A percentile compares a stretch with the other conserved stretches of the same genome.
Conservation (phyloP, 2,113 vertebrate genomes). For the Lycaon pictus region DNA sequence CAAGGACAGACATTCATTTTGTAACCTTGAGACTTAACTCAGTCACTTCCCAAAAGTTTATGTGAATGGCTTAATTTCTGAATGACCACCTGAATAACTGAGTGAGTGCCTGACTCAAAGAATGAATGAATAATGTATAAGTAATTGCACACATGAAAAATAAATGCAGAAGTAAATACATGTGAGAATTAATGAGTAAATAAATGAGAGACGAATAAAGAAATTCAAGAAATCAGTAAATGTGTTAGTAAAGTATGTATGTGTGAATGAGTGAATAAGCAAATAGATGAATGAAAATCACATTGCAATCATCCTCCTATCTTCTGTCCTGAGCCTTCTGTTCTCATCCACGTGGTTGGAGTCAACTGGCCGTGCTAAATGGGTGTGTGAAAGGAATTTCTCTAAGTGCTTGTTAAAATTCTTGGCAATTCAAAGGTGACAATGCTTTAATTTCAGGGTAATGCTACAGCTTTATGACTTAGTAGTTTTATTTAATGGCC, state of each 20-base stretch:
- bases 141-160: neutral
- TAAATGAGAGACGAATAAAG: neutral
- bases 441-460: constrained; percentile 87
- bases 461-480: constrained; percentile 85
- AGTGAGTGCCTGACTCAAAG: neutral
- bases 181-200: neutral
- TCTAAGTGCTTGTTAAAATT: constrained; percentile 85
- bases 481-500: constrained; percentile 87
- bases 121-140: neutral
- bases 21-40: neutral
- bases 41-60: neutral
- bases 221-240: neutral
- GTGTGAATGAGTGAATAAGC: neutral
- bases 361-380: neutral
- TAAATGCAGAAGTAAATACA: neutral
- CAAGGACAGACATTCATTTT: neutral
- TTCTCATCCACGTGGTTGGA: neutral
- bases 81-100: neutral
- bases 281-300: neutral
- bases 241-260: neutral
- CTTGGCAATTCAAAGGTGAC: constrained; percentile 86
- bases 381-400: constrained; percentile 78
- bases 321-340: neutral
- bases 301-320: accelerated
- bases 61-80: constrained; percentile 34